Conservation (phyloP, 2,888 invertebrate genomes). For the Cataglyphis rosenhaueri region DNA sequence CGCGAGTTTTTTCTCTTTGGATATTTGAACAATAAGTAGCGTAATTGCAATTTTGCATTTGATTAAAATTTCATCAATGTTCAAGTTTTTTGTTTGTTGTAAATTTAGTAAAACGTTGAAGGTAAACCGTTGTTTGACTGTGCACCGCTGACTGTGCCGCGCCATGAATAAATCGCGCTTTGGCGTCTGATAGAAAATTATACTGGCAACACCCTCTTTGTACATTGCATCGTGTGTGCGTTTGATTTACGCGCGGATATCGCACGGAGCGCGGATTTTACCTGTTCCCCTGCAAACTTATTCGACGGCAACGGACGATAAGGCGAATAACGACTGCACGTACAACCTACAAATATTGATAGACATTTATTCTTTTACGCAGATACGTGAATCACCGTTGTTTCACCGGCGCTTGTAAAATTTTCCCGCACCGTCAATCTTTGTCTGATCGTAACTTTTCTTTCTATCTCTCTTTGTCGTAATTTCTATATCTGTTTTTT, state of each 20-base stretch:
- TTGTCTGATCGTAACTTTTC: background rate
- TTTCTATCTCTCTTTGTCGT: constrained; percentile 14
- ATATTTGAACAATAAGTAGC: constrained; percentile 4
- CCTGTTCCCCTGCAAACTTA: constrained; percentile 61
- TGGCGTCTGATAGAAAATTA: constrained; percentile 51
- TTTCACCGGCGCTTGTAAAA: constrained; percentile 53
- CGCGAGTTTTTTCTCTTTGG: background rate
- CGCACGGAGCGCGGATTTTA: constrained; percentile 45
- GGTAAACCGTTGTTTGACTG: constrained; percentile 11
- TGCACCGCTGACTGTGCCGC: background rate
- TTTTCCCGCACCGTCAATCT: constrained; percentile 18
- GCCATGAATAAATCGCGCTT: constrained; percentile 40
- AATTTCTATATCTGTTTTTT: constrained; percentile 16
- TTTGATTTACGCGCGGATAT: constrained; percentile 63
- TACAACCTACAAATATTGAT: constrained; percentile 66
- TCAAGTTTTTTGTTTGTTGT: constrained; percentile 7
- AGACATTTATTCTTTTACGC: constrained; percentile 66
- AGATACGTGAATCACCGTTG: constrained; percentile 6
- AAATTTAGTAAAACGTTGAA: constrained; percentile 37
- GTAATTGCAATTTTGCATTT: constrained; percentile 34
- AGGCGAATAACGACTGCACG: constrained; percentile 64
- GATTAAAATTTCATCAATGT: constrained; percentile 37
- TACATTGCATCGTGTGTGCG: constrained; percentile 19
- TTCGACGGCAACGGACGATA: constrained; percentile 63
- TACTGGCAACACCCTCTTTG: constrained; percentile 20